phyloP scores from a whole-genome alignment of 2,113 vertebrate genomes.

The Alces alces region DNA sequence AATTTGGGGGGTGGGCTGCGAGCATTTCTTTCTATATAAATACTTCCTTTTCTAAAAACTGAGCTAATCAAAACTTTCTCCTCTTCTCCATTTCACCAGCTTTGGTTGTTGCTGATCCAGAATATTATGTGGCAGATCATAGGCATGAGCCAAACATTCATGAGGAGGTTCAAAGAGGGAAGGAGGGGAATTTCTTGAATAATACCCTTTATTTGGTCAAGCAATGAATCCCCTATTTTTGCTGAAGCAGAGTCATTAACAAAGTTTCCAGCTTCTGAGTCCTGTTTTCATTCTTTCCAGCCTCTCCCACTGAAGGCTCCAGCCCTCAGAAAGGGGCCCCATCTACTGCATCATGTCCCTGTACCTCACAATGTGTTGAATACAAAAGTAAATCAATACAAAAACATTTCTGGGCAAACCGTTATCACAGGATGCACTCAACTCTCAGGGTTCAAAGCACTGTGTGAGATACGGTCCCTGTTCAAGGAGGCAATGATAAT shows the following conservation, averaged over 20 bases:
- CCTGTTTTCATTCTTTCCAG: not conserved
- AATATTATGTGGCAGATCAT: not conserved
- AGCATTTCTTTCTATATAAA: not conserved
- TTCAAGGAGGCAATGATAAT: not conserved
- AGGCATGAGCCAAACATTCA: not conserved
- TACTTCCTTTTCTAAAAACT: not conserved
- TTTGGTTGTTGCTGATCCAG: not conserved
- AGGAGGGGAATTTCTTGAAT: not conserved
- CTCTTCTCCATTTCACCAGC: not conserved
- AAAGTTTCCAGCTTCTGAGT: not conserved
- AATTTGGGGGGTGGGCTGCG: accelerated
- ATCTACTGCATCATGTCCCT: not conserved
- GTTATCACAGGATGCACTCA: not conserved
- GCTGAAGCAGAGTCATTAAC: not conserved
- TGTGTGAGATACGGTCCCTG: not conserved
- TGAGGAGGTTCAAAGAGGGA: not conserved
- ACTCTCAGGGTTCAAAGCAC: not conserved
- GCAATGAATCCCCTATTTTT: not conserved
- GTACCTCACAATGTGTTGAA: not conserved
- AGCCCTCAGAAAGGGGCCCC: not conserved
- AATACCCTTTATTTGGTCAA: slow-evolving; percentile 10
- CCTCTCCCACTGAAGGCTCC: not conserved
- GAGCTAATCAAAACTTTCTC: not conserved
- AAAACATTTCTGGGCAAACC: not conserved
- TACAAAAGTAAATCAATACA: not conserved